Percentiles rank a stretch among this genome's conserved stretches.
Evolutionary conservation across 2,888 invertebrate species (phyloP).

Genomic region (Drosophila formosana): DNA sequence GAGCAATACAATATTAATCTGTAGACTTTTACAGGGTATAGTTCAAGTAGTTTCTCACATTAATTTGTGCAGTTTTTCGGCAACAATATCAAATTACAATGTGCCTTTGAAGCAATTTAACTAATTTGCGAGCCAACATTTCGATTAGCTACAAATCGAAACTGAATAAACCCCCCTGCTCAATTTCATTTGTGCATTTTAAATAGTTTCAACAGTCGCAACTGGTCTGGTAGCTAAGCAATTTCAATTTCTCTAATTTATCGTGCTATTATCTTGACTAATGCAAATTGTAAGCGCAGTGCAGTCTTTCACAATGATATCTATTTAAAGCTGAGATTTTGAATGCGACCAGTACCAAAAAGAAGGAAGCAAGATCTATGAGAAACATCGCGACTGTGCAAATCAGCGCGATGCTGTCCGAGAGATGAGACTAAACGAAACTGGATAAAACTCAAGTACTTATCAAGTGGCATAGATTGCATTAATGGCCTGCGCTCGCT

Average conservation of each 20-base stretch:
- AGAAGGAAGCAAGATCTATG: not conserved
- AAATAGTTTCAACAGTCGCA: not conserved
- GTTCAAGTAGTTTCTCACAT: not conserved
- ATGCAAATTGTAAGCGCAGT: too few relatives aligned
- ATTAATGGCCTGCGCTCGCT: conserved; percentile 27
- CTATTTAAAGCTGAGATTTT: not conserved
- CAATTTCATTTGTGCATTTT: not conserved
- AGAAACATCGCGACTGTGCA: not conserved
- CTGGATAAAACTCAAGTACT: conserved; percentile 41
- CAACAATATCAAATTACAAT: not conserved
- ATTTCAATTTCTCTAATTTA: not conserved
- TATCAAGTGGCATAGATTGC: conserved; percentile 43
- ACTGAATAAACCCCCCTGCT: not conserved
- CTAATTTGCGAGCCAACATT: not conserved
- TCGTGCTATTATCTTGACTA: too few relatives aligned
- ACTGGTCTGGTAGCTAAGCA: not conserved
- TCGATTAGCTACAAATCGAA: not conserved
- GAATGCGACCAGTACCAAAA: not conserved
- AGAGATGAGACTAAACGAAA: conserved; percentile 23
- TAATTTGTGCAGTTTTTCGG: not conserved
- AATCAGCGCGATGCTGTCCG: not conserved
- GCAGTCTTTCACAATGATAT: too few relatives aligned
- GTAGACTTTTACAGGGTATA: not conserved
- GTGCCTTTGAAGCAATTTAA: not conserved
- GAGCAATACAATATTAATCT: too few relatives aligned